These are phyloP conservation scores for Pammene fasciana DNA, from an alignment of 2,888 invertebrate species.

Conservation along the genomic window DNA sequence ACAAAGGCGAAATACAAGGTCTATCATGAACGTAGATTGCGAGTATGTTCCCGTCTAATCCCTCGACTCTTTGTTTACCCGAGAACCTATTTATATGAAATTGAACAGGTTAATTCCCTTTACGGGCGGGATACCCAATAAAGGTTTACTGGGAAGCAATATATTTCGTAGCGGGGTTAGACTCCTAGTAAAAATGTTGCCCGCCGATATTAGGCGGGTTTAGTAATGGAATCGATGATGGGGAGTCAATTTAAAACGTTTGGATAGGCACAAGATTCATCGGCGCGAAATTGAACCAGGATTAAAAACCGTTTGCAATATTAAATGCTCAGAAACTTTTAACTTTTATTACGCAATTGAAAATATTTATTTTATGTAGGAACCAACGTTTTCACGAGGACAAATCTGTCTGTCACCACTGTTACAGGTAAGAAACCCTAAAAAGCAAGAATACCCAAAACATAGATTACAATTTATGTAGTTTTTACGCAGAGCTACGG, in stretches of 20 bases:
- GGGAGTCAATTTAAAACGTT: constrained; percentile 37
- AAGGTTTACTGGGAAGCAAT: constrained; percentile 55
- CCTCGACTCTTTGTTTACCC: constrained; percentile 44
- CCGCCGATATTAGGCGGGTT: constrained; percentile 44
- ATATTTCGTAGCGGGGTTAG: constrained; percentile 48
- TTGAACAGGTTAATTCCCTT: constrained; percentile 56
- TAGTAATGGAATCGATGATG: constrained; percentile 40
- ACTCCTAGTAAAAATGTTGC: constrained; percentile 47
- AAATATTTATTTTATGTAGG: too few species aligned
- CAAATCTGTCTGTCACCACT: too few species aligned
- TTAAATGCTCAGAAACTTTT: too few species aligned
- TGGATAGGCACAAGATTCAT: constrained; percentile 1
- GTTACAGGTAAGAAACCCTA: too few species aligned
- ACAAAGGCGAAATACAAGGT: constrained; percentile 18
- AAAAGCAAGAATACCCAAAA: too few species aligned
- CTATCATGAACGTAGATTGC: constrained; percentile 39
- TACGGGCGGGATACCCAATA: constrained; percentile 54
- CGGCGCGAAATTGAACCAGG: background rate
- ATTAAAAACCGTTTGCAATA: background rate
- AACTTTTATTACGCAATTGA: too few species aligned
- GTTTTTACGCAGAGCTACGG: too few species aligned
- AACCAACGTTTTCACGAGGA: too few species aligned
- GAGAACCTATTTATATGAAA: constrained; percentile 49
- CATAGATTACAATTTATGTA: too few species aligned
- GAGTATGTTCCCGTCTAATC: constrained; percentile 39